Evolutionary conservation across 2,797 vertebrate genomes (phyloP).

Genomic region (Masticophis lateralis): DNA sequence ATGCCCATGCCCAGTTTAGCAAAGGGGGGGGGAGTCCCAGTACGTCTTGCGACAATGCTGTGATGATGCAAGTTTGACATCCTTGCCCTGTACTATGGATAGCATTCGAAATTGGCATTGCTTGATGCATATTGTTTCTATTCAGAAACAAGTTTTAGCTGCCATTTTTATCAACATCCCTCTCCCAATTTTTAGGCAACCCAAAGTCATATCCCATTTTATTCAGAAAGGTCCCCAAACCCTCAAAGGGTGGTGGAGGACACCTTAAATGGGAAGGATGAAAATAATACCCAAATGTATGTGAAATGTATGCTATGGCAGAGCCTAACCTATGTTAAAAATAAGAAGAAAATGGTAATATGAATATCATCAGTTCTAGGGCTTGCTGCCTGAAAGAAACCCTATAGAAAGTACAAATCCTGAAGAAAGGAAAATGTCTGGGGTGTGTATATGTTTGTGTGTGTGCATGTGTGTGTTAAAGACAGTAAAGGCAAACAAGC

Average conservation of each 20-base stretch:
- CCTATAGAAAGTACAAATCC: background rate
- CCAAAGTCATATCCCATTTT: background rate
- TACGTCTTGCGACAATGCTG: no score
- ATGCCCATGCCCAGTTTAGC: no score
- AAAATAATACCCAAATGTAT: background rate
- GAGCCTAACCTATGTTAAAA: background rate
- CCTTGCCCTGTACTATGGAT: background rate
- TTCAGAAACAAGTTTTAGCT: background rate
- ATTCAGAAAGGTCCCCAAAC: background rate
- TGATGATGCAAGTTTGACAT: no score
- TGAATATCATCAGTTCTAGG: background rate
- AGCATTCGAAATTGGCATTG: background rate
- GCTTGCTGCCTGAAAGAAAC: background rate
- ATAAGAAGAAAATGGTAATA: background rate
- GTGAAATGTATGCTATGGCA: background rate
- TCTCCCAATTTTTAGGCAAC: background rate
- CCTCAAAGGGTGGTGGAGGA: background rate
- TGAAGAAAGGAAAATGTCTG: background rate
- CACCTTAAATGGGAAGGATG: background rate
- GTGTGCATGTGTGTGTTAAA: background rate
- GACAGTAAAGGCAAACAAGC: background rate
- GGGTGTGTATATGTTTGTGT: no score
- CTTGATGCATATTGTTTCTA: background rate
- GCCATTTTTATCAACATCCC: background rate
- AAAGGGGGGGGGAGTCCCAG: no score